Base-by-base conservation (phyloP, 2,888 invertebrate genomes). In the Ptychoptera contaminata region DNA sequence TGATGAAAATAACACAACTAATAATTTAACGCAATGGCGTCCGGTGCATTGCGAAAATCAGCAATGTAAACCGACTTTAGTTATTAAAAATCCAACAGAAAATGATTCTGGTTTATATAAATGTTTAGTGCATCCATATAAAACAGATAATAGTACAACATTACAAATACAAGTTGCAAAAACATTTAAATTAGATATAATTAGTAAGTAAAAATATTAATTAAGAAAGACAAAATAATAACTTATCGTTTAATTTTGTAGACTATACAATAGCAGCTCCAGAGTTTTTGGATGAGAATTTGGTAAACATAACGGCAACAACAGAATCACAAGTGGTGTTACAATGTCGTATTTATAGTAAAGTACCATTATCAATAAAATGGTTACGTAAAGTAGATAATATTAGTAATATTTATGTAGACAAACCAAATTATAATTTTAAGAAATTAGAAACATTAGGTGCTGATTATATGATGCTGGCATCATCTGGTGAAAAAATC, bases 71-170 rank as follows among this genome's bases (percentile, higher is more conserved):
- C 49, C 57, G 2, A 56, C 56, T 16, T 50, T 64, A 8, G 51
- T 55, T 50, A 55, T 64, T 8, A 55, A 52, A 16, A 64, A 64
- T 51, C 53, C 63, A 1, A 63, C 63, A 1, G 63, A 62, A 43
- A 55, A 56, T 11, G 58, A 64, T 51, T 61, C 64, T 3, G 64
- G 64, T 1, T 54, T 65, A 9, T 65, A 65, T 44, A 62, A 62
- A 48, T 65, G 65, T 51, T 59, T 56, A 12, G 56, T 63, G 4
- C 55, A 58, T 47, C 64, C 64, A 0, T 56, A 58, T 43, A 49
- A 55, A 2, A 50, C 52, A 44, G 56, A 59, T 48, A 47, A 56
- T 9, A 43, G 49, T 0, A 57, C 55, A 16, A 49, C 57, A 2
- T 53, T 62, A 37, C 58, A 61, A 43, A 60, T 65, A 40, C 59